Conservation (phyloP, 2,888 invertebrate genomes). For the Perizoma affinitatum region DNA sequence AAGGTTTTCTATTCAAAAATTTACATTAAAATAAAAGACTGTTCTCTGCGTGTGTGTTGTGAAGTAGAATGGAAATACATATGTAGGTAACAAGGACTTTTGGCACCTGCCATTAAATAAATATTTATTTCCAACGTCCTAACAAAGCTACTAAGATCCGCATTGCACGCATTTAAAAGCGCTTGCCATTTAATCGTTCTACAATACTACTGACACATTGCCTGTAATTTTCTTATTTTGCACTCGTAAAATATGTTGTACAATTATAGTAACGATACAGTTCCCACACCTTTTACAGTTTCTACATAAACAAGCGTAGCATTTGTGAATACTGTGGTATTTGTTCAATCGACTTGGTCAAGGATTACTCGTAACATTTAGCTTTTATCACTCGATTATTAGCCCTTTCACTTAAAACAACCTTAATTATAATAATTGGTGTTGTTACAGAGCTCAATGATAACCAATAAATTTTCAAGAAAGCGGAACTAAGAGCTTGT, state of each 20-base stretch:
- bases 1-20: too few species aligned
- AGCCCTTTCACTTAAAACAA: slow-evolving; percentile 34
- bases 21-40: too few species aligned
- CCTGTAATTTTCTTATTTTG: slow-evolving; percentile 23
- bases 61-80: too few species aligned
- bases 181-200: slow-evolving; percentile 16
- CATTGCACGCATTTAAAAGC: slow-evolving; percentile 12
- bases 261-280: slow-evolving; percentile 22
- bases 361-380: slow-evolving; percentile 50
- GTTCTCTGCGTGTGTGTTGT: too few species aligned
- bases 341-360: slow-evolving; percentile 38
- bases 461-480: slow-evolving; percentile 25
- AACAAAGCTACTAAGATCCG: background rate
- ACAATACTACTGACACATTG: slow-evolving; percentile 22
- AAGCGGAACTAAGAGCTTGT: slow-evolving; percentile 33
- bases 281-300: slow-evolving; percentile 20
- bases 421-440: slow-evolving; percentile 10
- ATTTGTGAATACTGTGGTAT: slow-evolving; percentile 11
- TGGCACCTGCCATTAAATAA: too few species aligned
- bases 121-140: too few species aligned
- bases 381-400: slow-evolving; percentile 25
- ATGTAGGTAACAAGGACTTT: too few species aligned
- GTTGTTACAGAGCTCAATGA: slow-evolving; percentile 4
- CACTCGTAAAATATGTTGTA: slow-evolving; percentile 25
- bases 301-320: slow-evolving; percentile 5